Conservation (phyloP, 2,797 vertebrate species). For the Pipistrellus pygmaeus region DNA sequence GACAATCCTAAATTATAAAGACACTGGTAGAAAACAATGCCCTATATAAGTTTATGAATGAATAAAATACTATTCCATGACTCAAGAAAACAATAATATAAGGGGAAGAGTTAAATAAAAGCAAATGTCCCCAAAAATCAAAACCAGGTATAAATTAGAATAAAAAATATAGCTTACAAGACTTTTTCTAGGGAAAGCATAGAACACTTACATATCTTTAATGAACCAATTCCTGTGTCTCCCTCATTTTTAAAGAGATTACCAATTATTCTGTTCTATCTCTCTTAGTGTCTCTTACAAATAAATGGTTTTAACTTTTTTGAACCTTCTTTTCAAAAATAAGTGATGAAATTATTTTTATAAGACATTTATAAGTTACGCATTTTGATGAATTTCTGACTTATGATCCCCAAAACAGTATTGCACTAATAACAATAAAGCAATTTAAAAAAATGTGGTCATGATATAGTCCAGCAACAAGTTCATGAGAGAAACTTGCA, state of each 20-base stretch:
- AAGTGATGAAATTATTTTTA: neutral
- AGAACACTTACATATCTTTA: neutral
- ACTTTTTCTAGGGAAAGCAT: neutral
- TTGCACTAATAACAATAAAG: neutral
- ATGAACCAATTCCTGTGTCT: neutral
- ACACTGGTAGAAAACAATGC: neutral
- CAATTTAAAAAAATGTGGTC: neutral
- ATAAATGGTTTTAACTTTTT: constrained; percentile 17
- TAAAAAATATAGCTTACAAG: neutral
- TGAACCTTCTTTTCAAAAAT: constrained; percentile 7
- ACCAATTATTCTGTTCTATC: neutral
- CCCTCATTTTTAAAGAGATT: neutral
- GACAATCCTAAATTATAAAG: neutral
- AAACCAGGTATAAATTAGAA: neutral
- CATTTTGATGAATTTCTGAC: neutral
- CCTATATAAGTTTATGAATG: neutral
- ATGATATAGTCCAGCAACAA: neutral
- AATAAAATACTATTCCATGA: neutral
- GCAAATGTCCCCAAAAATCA: constrained; percentile 5
- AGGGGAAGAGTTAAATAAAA: neutral
- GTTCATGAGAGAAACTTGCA: neutral
- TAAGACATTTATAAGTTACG: neutral
- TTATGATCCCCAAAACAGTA: neutral
- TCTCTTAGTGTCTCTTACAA: constrained; percentile 23
- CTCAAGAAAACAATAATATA: neutral